These are phyloP conservation scores for Platalea minor DNA, from an alignment of 2,797 vertebrate genomes.

Conservation along the genomic window DNA sequence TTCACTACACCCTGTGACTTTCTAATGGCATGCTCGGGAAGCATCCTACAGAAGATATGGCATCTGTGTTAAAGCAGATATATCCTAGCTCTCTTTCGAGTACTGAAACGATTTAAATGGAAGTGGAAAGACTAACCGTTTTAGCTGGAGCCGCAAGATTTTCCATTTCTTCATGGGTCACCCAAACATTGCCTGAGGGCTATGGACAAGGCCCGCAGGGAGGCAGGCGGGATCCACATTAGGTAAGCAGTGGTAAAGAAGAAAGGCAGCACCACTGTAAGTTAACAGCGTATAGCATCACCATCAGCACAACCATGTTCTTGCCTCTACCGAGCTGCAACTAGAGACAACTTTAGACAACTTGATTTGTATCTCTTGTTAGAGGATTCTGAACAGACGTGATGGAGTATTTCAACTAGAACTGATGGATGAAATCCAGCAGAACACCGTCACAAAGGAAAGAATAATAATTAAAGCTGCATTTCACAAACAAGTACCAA, in stretches of 20 bases:
- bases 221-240: conserved; percentile 83
- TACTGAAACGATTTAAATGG: not conserved
- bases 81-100: not conserved
- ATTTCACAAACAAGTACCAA: not conserved
- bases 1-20: not conserved
- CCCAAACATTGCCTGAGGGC: conserved; percentile 98
- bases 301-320: conserved; percentile 76
- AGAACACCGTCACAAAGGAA: not conserved
- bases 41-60: not conserved
- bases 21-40: not conserved
- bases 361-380: not conserved
- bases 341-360: conserved; percentile 58
- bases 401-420: not conserved
- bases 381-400: not conserved
- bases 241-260: conserved; percentile 97
- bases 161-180: conserved; percentile 99
- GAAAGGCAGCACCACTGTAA: conserved; percentile 98
- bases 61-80: not conserved
- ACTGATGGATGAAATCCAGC: not conserved
- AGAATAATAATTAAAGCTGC: conserved; percentile 11
- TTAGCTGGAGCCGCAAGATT: conserved; percentile 93
- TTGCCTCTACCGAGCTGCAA: conserved; percentile 55
- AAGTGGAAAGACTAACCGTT: conserved; percentile 87
- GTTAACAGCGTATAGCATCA: conserved; percentile 93
- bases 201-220: conserved; percentile 79